These are phyloP conservation scores for Aspidapion aeneum DNA, from an alignment of 2,888 invertebrate genomes.

Conservation along the genomic window DNA sequence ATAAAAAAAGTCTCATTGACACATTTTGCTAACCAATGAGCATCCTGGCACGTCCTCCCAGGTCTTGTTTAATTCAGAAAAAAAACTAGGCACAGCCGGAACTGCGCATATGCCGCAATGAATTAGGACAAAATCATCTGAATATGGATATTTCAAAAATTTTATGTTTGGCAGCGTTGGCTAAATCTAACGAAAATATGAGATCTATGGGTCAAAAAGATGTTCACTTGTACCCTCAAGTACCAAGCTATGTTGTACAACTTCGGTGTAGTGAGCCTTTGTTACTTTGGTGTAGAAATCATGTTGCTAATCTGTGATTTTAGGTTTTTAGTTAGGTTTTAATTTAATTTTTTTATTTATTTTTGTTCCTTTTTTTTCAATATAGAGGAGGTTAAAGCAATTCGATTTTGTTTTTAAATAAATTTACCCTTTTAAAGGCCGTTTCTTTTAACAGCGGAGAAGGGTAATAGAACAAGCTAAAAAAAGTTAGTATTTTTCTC, in stretches of 20 bases:
- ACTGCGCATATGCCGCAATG: conserved; percentile 64
- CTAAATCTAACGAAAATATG: conserved; percentile 51
- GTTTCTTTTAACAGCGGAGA: too few species aligned
- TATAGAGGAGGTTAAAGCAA: too few species aligned
- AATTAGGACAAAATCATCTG: conserved; percentile 47
- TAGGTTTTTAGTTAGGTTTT: background rate
- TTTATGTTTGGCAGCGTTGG: conserved; percentile 55
- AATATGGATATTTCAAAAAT: conserved; percentile 55
- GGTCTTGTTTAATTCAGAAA: conserved; percentile 36
- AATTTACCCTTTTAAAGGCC: too few species aligned
- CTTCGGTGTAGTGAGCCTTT: conserved; percentile 5
- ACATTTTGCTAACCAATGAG: conserved; percentile 49
- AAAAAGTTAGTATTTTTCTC: too few species aligned
- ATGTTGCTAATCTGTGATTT: background rate
- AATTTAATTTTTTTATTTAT: background rate
- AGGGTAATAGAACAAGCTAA: too few species aligned
- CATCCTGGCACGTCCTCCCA: conserved; percentile 47
- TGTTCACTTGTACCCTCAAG: too few species aligned
- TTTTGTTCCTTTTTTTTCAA: too few species aligned
- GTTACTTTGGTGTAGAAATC: conserved; percentile 8
- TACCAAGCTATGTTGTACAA: too few species aligned
- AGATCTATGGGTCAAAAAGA: too few species aligned
- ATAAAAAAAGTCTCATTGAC: too few species aligned
- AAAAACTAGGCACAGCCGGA: conserved; percentile 54
- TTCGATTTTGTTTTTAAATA: too few species aligned